Conservation (phyloP, 2,888 invertebrate genomes). For the Limnephilus lunatus region DNA sequence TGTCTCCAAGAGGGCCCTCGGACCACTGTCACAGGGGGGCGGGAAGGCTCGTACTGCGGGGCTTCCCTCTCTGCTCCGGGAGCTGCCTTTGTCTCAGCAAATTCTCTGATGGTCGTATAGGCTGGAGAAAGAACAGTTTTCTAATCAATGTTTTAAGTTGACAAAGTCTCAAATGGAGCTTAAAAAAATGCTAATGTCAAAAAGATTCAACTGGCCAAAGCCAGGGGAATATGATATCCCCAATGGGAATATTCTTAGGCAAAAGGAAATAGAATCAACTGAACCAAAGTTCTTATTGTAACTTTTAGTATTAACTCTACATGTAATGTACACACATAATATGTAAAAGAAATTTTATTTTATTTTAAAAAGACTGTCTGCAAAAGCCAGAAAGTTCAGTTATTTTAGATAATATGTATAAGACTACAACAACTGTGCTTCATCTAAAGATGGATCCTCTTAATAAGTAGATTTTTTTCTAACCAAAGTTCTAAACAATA, state of each 20-base stretch:
- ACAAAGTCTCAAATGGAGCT: background rate
- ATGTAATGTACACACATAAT: too few species aligned
- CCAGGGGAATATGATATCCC: background rate
- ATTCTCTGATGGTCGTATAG: conserved; percentile 51
- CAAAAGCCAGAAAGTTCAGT: background rate
- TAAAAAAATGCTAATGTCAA: background rate
- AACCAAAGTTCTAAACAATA: background rate
- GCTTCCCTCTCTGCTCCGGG: background rate
- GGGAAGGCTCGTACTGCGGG: background rate
- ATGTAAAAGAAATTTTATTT: background rate
- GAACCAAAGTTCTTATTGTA: too few species aligned
- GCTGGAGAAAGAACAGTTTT: conserved; percentile 19
- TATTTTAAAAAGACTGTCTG: background rate
- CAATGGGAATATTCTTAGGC: too few species aligned
- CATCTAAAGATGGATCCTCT: too few species aligned
- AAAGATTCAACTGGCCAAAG: background rate
- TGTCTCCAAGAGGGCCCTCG: conserved; percentile 63
- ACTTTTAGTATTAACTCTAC: too few species aligned
- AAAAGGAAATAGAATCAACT: too few species aligned
- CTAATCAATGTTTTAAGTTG: background rate
- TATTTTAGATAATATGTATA: background rate
- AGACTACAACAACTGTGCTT: background rate
- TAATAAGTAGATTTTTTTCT: background rate
- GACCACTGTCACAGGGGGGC: conserved; percentile 15
- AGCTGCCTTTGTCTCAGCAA: conserved; percentile 42